Evolutionary conservation across 2,888 invertebrate genomes (phyloP), one percentile per base, ranked within the genome.

Genomic region (Coremacera marginata): DNA sequence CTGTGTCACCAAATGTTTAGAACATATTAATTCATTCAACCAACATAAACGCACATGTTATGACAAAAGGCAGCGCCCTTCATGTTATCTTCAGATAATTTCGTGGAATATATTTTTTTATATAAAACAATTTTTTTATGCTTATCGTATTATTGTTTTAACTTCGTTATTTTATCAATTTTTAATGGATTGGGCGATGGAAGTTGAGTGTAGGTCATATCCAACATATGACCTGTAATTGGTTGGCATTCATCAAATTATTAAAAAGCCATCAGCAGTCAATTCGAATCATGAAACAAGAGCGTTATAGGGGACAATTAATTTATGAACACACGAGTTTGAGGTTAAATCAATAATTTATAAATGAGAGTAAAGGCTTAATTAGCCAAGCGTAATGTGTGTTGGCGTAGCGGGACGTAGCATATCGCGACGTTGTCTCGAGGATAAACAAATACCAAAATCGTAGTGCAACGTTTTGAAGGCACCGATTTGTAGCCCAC

Each of bases 221-320:
- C 7, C 27, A 22, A 25, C 60, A 60, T 25, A 60, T 60, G 60
- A 60, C 60, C 27, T 22, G 16, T 27, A 60, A 60, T 60, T 60
- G 60, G 27, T 60, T 16, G 67, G 19, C 34, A 67, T 19, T 67
- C 37, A 67, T 67, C 44, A 67, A 37, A 67, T 67, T 67, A 67
- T 67, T 67, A 67, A 67, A 67, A 67, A 67, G 67, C 67, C 19
- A 67, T 67, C 67, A 67, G 67, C 19, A 16, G 19, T 37, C 44
- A 67, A 44, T 67, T 67, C 44, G 67, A 67, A 22, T 19, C 14
- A 22, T n/a, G 22, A 19, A 44, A 8, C 14, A 16, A 34, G 8
- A 25, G 27, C 14, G 4, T 9, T 25, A 44, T 44, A 11, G 25
- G 3, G 44, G n/a, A 2, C 67, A 67, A 16, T 22, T 9, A 37